phyloP scores from a whole-genome alignment of 2,113 vertebrate species.

The Dasypus novemcinctus region DNA sequence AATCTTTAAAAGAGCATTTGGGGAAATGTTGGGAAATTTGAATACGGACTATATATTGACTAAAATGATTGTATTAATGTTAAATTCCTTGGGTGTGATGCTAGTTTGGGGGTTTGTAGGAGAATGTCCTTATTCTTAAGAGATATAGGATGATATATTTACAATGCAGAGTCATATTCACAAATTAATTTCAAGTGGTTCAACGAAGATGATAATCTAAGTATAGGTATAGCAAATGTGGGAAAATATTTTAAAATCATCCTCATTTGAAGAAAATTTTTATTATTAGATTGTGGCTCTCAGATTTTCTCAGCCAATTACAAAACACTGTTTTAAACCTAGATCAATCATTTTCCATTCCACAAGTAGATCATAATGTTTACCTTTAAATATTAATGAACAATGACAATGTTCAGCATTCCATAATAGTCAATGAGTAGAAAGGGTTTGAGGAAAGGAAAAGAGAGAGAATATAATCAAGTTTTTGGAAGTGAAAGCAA shows the following conservation, averaged over 20 bases:
- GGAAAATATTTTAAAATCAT: background rate
- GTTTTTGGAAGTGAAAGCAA: background rate
- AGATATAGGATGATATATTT: background rate
- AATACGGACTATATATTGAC: background rate
- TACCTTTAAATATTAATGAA: background rate
- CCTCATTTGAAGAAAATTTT: background rate
- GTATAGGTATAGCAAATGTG: background rate
- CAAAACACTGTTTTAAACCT: conserved; percentile 9
- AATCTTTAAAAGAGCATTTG: background rate
- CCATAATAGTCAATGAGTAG: background rate
- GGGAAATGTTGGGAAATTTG: background rate
- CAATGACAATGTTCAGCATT: background rate
- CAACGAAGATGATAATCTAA: background rate
- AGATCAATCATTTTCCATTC: background rate
- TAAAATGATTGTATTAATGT: background rate
- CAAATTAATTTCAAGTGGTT: background rate
- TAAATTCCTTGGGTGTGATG: background rate
- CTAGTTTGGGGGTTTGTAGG: background rate
- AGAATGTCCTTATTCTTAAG: background rate
- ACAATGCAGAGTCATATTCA: background rate
- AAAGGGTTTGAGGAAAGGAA: background rate
- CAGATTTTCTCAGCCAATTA: conserved; percentile 32
- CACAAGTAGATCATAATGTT: background rate
- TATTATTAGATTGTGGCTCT: background rate
- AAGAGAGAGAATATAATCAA: background rate